Conservation (phyloP, 2,888 invertebrate species). For the Caenorhabditis doughertyi region DNA sequence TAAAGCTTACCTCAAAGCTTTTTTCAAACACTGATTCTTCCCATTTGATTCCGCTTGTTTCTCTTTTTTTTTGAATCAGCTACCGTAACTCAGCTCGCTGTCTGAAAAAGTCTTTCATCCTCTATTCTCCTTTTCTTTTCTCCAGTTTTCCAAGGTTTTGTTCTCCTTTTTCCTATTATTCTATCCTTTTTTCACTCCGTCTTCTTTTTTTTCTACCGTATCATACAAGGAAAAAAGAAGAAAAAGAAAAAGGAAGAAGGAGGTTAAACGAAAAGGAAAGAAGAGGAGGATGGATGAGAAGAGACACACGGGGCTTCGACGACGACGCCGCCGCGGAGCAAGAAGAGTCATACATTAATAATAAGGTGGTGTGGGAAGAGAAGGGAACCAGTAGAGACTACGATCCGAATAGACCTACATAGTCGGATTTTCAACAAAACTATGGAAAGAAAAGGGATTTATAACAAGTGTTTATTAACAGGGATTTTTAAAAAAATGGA, state of each 20-base stretch:
- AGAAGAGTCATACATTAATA: slow-evolving; percentile 68
- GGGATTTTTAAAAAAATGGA: too few species aligned
- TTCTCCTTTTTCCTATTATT: slow-evolving; percentile 23
- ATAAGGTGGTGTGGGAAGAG: slow-evolving; percentile 62
- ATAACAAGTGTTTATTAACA: too few species aligned
- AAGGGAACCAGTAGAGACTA: slow-evolving; percentile 18
- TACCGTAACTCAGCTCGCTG: neutral
- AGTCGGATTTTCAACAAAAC: slow-evolving; percentile 8
- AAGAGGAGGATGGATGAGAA: slow-evolving; percentile 51
- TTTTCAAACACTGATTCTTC: too few species aligned
- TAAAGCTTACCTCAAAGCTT: too few species aligned
- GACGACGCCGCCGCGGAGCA: slow-evolving; percentile 28
- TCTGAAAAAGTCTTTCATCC: neutral
- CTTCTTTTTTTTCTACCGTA: slow-evolving; percentile 44
- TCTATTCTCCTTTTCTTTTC: slow-evolving; percentile 12
- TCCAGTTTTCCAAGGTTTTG: neutral
- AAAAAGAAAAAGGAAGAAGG: slow-evolving; percentile 43
- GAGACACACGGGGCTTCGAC: slow-evolving; percentile 19
- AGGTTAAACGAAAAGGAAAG: slow-evolving; percentile 51
- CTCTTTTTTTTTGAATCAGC: slow-evolving; percentile 8
- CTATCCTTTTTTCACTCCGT: slow-evolving; percentile 3
- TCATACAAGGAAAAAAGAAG: slow-evolving; percentile 32
- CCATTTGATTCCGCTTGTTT: too few species aligned
- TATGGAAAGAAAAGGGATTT: slow-evolving; percentile 4
- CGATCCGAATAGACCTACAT: slow-evolving; percentile 7